A percentile compares a stretch with the other conserved stretches of the same genome.
Evolutionary conservation across 2,113 vertebrate genomes (phyloP).

Genomic region (Chaetorhynchus papuensis): DNA sequence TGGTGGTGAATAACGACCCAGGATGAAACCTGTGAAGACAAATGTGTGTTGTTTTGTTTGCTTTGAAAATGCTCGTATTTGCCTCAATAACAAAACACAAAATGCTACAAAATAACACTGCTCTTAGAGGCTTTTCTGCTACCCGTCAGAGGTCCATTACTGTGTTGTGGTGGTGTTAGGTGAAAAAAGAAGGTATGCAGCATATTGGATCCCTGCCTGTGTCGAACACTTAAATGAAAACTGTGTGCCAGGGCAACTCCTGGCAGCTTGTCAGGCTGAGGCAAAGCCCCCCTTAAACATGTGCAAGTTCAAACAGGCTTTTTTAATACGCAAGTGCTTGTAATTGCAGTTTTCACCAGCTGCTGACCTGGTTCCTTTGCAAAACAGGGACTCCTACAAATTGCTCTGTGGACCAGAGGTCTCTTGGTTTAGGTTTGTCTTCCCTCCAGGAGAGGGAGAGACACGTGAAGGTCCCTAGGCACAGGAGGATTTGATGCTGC

Average conservation of each 20-base stretch:
- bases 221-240: background rate
- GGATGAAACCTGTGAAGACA: background rate
- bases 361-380: background rate
- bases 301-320: background rate
- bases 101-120: background rate
- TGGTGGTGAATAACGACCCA: background rate
- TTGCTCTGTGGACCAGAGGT: background rate
- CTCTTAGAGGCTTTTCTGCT: background rate
- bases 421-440: background rate
- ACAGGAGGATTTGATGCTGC: background rate
- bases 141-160: background rate
- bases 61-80: background rate
- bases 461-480: fast-evolving
- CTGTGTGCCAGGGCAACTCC: background rate
- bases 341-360: background rate
- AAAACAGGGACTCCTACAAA: background rate
- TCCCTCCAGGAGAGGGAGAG: background rate
- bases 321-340: background rate
- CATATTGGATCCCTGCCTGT: background rate
- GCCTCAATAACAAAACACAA: background rate
- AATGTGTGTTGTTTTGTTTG: background rate
- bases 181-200: background rate
- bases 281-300: background rate
- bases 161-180: background rate
- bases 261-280: background rate